Base-by-base conservation (phyloP, 2,113 vertebrate species). In the Sarotherodon lohbergeri region DNA sequence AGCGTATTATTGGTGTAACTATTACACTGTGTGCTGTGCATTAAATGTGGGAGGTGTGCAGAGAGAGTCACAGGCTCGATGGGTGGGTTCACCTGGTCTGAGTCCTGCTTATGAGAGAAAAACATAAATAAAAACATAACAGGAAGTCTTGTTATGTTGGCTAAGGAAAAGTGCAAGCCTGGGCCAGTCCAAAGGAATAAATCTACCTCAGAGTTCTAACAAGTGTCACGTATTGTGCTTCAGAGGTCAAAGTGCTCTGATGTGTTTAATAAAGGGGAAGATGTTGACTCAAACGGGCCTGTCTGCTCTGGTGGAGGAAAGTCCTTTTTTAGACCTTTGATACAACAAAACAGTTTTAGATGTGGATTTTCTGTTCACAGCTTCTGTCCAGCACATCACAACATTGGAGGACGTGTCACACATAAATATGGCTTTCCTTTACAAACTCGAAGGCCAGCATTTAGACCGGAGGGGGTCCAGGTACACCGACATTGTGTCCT, bases 51-150 rank as follows among this genome's bases (percentile, higher is more conserved):
- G 8, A 19, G 17, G 7, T 50, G 17, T 50, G 22, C 6, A 4
- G 55, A 14, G 55, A 7, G 12, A 4, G 55, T 22, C 22, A 27
- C 6, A 12, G 55, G 55, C 4, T 7, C 24, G 1, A 7, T 24
- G 22, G 24, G 9, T 11, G 19, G 8, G 0, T 19, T 66, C 4
- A 4, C 32, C 17, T 66, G 32, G 61, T 39, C 6, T 0, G 0
- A 39, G 17, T 66, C 6, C 32, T 11, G 17, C 61, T 36, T 11
- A 39, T 36, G 34, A 12, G 17, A 22, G 17, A 34, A 36, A 66
- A 39, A 36, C 32, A n/a, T 6, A 17, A 19, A 29, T 19, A 57
- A 57, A 56, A 57, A 57, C 12, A 29, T 0, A 57, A 57, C 12
- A 57, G 55, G 29, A 34, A 19, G 59, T 36, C 10, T 39, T 66